Evolutionary conservation across 2,113 vertebrate genomes (phyloP).

Genomic region (Oreocharis arfaki): DNA sequence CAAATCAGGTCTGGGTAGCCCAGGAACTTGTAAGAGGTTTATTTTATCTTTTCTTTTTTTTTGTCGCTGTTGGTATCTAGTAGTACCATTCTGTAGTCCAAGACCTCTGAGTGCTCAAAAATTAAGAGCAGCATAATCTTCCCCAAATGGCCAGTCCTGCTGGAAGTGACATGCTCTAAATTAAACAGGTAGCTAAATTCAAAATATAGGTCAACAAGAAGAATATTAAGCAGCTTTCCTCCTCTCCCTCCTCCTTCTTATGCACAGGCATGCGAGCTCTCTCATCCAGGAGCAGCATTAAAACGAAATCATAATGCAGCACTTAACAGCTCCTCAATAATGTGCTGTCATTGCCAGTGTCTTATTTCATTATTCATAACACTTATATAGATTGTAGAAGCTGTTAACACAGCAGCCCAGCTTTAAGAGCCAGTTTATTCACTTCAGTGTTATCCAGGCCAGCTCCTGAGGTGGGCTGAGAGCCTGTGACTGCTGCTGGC

Average conservation of each 20-base stretch:
- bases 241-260: background rate
- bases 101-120: background rate
- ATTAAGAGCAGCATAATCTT: background rate
- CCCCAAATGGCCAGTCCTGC: background rate
- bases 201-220: conserved; percentile 26
- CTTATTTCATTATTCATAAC: conserved; percentile 46
- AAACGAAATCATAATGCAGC: conserved; percentile 40
- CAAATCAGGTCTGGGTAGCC: background rate
- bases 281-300: conserved; percentile 38
- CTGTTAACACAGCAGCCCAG: background rate
- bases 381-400: conserved; percentile 14
- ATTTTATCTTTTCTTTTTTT: background rate
- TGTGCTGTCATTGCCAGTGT: background rate
- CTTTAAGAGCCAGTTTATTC: conserved; percentile 28
- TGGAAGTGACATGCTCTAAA: background rate
- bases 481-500: background rate
- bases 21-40: background rate
- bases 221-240: conserved; percentile 17
- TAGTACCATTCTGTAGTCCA: background rate
- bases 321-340: conserved; percentile 51
- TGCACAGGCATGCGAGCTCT: background rate
- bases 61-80: background rate
- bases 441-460: background rate
- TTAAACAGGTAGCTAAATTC: background rate
- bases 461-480: background rate